These are phyloP conservation scores for Eulimnadia texana DNA, from an alignment of 1,140 invertebrate genomes.

Conservation along the genomic window DNA sequence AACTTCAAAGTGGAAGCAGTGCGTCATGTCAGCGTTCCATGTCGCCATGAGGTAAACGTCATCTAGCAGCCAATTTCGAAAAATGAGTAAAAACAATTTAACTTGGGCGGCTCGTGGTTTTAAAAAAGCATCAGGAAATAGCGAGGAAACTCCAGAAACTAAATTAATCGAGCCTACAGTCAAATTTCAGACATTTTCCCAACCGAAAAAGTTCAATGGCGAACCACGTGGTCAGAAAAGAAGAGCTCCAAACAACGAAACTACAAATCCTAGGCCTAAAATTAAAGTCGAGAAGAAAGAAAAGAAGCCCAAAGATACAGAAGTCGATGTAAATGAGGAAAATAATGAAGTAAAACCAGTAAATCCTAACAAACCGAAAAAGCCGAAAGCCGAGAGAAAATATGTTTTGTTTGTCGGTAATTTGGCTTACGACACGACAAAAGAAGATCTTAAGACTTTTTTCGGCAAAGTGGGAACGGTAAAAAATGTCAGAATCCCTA, in stretches of 20 bases:
- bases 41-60: no score
- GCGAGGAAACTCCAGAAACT: no score
- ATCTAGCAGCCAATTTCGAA: no score
- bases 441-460: neutral
- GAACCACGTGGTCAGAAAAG: neutral
- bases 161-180: no score
- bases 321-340: neutral
- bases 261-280: neutral
- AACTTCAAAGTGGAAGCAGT: no score
- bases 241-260: neutral
- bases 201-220: no score
- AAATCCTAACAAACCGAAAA: neutral
- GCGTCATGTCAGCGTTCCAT: no score
- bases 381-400: neutral
- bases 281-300: neutral
- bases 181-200: no score
- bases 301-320: neutral
- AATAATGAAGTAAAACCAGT: neutral
- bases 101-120: no score
- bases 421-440: neutral
- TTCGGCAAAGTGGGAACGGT: neutral
- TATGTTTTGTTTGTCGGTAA: conserved; percentile 8
- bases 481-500: neutral
- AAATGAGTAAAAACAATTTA: no score
- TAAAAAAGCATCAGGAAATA: no score